A percentile compares a stretch with the other conserved stretches of the same genome.
Conservation (phyloP, 53 echinoderm and acorn worm species). For the Arbacia lixula region DNA sequence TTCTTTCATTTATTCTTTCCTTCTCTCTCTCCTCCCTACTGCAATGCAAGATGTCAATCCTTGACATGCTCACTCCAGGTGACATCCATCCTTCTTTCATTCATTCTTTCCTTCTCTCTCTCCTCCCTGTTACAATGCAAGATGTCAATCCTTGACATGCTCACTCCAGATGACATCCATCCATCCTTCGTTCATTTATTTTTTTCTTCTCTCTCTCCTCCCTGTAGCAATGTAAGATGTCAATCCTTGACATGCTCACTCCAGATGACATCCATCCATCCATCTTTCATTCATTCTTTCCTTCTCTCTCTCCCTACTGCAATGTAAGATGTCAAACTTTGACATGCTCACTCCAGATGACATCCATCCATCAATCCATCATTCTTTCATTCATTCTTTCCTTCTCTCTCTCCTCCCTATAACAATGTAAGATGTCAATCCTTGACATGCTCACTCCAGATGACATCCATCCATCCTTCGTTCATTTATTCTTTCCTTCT, state of each 20-base stretch:
- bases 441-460: conserved; percentile 85
- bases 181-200: no score
- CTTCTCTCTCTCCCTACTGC: conserved; percentile 45
- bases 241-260: conserved; percentile 80
- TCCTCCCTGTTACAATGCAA: no score
- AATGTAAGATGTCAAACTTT: conserved; percentile 82
- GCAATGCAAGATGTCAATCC: conserved; percentile 87
- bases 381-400: no score
- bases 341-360: conserved; percentile 87
- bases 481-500: no score
- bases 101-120: no score
- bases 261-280: conserved; percentile 82
- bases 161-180: no score
- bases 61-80: conserved; percentile 83
- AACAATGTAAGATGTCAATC: no score
- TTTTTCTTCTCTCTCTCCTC: not conserved
- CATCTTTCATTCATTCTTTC: no score
- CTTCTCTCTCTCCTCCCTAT: not conserved
- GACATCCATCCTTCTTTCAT: conserved; percentile 78
- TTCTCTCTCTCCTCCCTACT: conserved; percentile 1
- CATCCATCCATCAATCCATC: conserved; percentile 81
- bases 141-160: no score
- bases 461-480: no score
- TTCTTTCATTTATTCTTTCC: no score
- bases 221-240: conserved; percentile 81